Evolutionary conservation across 1,140 invertebrate genomes (phyloP).

Genomic region (Gerris buenoi): DNA sequence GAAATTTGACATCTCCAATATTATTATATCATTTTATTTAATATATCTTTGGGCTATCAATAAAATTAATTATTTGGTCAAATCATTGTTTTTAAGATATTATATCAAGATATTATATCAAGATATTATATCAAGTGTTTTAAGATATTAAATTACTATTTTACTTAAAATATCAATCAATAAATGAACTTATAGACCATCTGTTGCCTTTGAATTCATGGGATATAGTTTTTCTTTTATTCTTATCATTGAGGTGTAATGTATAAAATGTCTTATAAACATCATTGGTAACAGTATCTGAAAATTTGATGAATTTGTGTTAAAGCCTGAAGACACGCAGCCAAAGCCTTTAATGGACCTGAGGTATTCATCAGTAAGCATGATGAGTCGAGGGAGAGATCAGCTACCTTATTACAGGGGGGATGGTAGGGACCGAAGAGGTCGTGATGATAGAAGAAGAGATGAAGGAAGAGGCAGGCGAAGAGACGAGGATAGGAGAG

Average conservation of each 20-base stretch:
- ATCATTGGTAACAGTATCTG: neutral
- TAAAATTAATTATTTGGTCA: too few species aligned
- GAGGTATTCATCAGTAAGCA: conserved; percentile 10
- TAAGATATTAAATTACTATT: too few species aligned
- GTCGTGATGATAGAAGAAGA: conserved; percentile 12
- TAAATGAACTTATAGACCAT: too few species aligned
- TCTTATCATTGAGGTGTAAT: neutral
- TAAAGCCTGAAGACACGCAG: neutral
- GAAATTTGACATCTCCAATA: too few species aligned
- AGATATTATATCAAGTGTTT: too few species aligned
- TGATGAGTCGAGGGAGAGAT: conserved; percentile 8
- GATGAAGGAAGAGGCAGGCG: conserved; percentile 12
- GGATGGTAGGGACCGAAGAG: conserved; percentile 13
- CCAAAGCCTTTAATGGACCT: neutral
- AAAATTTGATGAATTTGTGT: neutral
- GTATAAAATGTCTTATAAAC: neutral
- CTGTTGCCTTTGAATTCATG: too few species aligned
- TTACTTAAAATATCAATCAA: too few species aligned
- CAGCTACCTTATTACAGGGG: conserved; percentile 8
- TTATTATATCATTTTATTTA: too few species aligned
- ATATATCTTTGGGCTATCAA: too few species aligned
- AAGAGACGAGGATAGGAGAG: conserved; percentile 13
- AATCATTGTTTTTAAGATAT: too few species aligned
- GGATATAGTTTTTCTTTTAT: conserved; percentile 2
- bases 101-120: too few species aligned